Evolutionary conservation across 2,797 vertebrate genomes (phyloP).

Genomic region (Naso thynnoides): DNA sequence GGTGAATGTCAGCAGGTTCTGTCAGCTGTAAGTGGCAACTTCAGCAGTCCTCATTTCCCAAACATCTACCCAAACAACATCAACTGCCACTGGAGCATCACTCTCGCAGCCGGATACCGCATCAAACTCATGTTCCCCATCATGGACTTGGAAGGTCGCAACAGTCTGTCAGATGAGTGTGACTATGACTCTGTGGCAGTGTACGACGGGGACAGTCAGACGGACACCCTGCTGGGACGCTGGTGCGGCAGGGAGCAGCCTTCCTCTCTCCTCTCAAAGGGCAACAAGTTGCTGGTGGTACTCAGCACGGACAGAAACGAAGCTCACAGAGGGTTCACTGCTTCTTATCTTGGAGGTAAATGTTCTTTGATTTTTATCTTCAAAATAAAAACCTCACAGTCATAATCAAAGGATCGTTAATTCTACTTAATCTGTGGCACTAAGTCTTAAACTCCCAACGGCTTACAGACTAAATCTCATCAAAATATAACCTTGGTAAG

Average conservation of each 20-base stretch:
- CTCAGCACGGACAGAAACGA: constrained; percentile 92
- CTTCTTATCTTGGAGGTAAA: constrained; percentile 93
- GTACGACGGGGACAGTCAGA: constrained; percentile 88
- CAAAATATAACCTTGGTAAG: neutral
- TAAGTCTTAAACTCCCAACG: neutral
- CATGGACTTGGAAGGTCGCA: constrained; percentile 93
- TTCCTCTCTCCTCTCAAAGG: constrained; percentile 84
- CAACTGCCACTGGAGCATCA: constrained; percentile 95
- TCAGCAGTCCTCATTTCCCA: constrained; percentile 95
- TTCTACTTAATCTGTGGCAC: constrained; percentile 1
- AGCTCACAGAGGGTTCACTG: constrained; percentile 90
- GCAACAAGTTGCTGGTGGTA: constrained; percentile 90
- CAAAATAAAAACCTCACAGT: neutral
- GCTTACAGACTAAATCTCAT: constrained; percentile 16
- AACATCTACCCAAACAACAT: constrained; percentile 96
- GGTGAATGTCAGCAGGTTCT: constrained; percentile 95
- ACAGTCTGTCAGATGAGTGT: constrained; percentile 89
- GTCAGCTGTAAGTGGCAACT: constrained; percentile 88
- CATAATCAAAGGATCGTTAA: neutral
- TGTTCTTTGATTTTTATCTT: neutral
- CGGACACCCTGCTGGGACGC: constrained; percentile 86
- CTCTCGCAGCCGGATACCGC: constrained; percentile 87
- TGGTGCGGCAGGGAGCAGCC: constrained; percentile 92
- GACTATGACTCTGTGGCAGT: constrained; percentile 92
- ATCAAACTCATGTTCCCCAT: constrained; percentile 91